Conservation (phyloP, 2,113 vertebrate genomes). For the Mirounga angustirostris region DNA sequence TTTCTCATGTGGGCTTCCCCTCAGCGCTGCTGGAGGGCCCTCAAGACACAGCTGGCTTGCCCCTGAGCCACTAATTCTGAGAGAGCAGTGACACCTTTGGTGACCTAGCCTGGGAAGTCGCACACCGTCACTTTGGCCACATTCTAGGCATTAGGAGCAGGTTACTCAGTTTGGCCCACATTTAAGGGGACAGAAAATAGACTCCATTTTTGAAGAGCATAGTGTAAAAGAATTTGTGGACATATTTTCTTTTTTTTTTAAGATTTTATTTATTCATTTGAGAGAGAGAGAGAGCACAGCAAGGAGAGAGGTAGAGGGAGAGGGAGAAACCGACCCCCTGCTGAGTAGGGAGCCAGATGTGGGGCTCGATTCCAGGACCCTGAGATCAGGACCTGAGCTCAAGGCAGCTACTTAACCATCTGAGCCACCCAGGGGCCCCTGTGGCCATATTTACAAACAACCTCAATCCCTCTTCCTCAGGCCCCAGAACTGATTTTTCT, state of each 20-base stretch:
- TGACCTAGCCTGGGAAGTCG: background rate
- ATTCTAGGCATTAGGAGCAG: background rate
- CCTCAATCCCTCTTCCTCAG: background rate
- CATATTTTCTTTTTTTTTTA: no score
- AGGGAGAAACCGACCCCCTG: background rate
- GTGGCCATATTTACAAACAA: background rate
- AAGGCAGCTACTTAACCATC: background rate
- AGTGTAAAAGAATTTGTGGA: background rate
- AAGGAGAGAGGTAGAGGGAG: background rate
- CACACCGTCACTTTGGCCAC: background rate
- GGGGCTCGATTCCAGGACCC: background rate
- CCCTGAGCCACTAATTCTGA: background rate
- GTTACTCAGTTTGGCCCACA: background rate
- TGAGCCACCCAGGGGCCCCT: background rate
- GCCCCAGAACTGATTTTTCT: background rate
- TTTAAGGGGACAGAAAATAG: background rate
- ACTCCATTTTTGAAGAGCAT: background rate
- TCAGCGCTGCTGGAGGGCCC: background rate
- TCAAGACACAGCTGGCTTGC: background rate
- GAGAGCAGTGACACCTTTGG: background rate
- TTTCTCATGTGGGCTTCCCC: background rate
- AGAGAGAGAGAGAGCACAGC: background rate
- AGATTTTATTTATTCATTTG: background rate
- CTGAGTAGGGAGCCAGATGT: background rate
- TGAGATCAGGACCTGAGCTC: background rate